Evolutionary conservation across 2,113 vertebrate genomes (phyloP).

Genomic region (Coptodon rendalli): DNA sequence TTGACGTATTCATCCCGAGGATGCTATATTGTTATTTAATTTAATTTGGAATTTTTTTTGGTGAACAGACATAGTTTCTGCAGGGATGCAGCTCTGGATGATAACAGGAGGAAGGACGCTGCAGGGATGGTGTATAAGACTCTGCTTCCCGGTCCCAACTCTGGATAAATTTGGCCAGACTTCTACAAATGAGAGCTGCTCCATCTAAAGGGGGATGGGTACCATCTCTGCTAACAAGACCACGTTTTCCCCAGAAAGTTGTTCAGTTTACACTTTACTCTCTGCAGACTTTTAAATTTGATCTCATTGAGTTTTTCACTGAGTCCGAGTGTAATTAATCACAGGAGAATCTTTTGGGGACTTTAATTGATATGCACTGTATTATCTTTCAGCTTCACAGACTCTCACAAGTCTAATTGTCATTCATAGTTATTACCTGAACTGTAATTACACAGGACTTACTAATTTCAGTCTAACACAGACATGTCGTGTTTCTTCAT

Average conservation of each 20-base stretch:
- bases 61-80: background rate
- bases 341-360: background rate
- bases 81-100: background rate
- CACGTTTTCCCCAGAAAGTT: background rate
- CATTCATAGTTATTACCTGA: background rate
- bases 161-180: background rate
- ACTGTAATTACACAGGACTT: background rate
- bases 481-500: background rate
- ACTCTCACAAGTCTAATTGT: background rate
- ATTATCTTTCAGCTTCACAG: background rate
- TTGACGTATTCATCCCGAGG: background rate
- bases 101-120: background rate
- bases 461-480: background rate
- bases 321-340: background rate
- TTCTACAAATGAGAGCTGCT: background rate
- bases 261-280: background rate
- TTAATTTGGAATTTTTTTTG: fast-evolving
- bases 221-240: background rate
- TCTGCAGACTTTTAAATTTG: background rate
- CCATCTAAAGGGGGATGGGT: background rate
- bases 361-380: background rate
- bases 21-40: background rate
- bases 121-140: background rate
- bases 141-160: background rate
- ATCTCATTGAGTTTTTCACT: background rate